phyloP scores from a whole-genome alignment of 2,113 vertebrate genomes.

The Pleuronectes platessa region DNA sequence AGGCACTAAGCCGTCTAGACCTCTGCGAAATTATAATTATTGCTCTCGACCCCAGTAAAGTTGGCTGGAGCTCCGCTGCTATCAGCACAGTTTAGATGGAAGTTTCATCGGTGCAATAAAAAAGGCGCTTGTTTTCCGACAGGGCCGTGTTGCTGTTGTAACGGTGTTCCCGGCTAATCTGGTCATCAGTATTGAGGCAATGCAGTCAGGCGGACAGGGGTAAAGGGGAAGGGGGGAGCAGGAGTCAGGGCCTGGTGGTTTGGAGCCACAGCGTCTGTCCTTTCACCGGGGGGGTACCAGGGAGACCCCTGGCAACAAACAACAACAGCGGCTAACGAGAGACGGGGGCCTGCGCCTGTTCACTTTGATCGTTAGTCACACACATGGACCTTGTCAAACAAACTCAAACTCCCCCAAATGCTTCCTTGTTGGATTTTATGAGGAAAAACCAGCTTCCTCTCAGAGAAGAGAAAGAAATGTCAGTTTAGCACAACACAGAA shows the following conservation, averaged over 20 bases:
- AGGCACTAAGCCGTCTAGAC: constrained; percentile 65
- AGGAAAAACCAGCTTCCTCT: constrained; percentile 39
- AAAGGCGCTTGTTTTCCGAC: constrained; percentile 50
- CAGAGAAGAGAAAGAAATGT: constrained; percentile 32
- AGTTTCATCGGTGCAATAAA: constrained; percentile 50
- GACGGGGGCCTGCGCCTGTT: constrained; percentile 35
- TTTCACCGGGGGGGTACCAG: constrained; percentile 55
- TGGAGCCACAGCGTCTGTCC: constrained; percentile 78
- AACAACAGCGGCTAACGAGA: constrained; percentile 72
- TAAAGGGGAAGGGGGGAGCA: constrained; percentile 27
- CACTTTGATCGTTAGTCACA: constrained; percentile 77
- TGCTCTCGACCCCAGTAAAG: constrained; percentile 20
- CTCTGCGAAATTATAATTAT: constrained; percentile 66
- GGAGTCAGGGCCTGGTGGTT: constrained; percentile 45
- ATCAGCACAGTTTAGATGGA: constrained; percentile 46
- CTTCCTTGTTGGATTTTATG: constrained; percentile 56
- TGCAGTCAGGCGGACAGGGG: constrained; percentile 54
- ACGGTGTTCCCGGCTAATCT: constrained; percentile 60
- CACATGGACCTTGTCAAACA: constrained; percentile 77
- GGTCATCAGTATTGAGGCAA: constrained; percentile 68
- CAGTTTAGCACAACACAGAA: constrained; percentile 32
- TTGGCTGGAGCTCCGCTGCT: constrained; percentile 34
- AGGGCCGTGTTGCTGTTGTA: constrained; percentile 25
- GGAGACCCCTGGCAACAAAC: constrained; percentile 73
- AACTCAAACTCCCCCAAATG: constrained; percentile 50